Evolutionary conservation across 2,888 invertebrate genomes (phyloP).

Genomic region (Dicranocentrus wangi): DNA sequence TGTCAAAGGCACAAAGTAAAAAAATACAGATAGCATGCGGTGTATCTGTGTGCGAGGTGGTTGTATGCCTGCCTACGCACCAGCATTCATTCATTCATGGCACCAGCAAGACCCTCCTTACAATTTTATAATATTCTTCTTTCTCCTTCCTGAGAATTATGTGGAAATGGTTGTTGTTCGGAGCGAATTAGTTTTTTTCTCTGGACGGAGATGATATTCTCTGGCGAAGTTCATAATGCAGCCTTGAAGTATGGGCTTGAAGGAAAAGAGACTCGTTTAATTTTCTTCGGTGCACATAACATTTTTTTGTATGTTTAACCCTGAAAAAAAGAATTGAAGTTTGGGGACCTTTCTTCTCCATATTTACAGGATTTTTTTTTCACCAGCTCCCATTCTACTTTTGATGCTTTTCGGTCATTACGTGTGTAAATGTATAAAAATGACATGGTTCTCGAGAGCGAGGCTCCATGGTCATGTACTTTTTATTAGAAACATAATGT

Average conservation of each 20-base stretch:
- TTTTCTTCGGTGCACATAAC: constrained; percentile 23
- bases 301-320: constrained; percentile 27
- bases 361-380: too few relatives aligned
- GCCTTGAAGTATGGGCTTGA: not conserved
- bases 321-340: constrained; percentile 30
- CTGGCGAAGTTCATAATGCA: not conserved
- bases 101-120: constrained; percentile 18
- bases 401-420: constrained; percentile 24
- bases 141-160: constrained; percentile 13
- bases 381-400: too few relatives aligned
- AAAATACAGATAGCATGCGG: not conserved
- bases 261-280: constrained; percentile 16
- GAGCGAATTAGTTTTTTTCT: constrained; percentile 34
- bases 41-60: not conserved
- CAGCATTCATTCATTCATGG: constrained; percentile 40
- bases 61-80: too few relatives aligned
- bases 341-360: not conserved
- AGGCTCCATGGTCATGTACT: constrained; percentile 27
- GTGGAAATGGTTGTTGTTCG: constrained; percentile 32
- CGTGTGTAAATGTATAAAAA: constrained; percentile 35
- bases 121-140: not conserved
- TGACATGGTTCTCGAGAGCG: constrained; percentile 21
- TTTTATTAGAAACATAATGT: constrained; percentile 36
- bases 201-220: constrained; percentile 1
- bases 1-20: constrained; percentile 48